These are phyloP conservation scores for Monopis laevigella DNA, from an alignment of 2,888 invertebrate genomes.

Conservation along the genomic window DNA sequence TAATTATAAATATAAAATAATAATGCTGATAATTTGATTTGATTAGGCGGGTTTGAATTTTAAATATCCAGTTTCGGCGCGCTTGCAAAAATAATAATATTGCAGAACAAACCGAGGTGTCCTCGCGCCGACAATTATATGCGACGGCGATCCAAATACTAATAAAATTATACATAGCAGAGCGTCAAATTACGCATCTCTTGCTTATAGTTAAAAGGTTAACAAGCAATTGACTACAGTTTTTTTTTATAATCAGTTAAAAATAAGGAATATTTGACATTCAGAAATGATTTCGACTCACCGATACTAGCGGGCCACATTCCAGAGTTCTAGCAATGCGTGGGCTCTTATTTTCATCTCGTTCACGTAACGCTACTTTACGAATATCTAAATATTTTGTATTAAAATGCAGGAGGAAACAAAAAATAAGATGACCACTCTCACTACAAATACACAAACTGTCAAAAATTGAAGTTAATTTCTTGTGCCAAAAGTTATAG, in stretches of 20 bases:
- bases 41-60: slow-evolving; percentile 20
- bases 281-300: slow-evolving; percentile 34
- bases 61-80: slow-evolving; percentile 10
- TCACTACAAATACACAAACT: slow-evolving; percentile 35
- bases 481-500: slow-evolving; percentile 57
- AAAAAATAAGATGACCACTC: slow-evolving; percentile 64
- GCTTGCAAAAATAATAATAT: too few relatives aligned
- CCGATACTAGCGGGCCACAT: slow-evolving; percentile 61
- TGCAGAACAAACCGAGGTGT: background rate
- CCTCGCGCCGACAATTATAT: slow-evolving; percentile 3
- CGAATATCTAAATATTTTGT: slow-evolving; percentile 66
- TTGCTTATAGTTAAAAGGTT: slow-evolving; percentile 68
- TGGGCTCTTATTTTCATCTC: slow-evolving; percentile 51
- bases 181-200: slow-evolving; percentile 66
- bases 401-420: slow-evolving; percentile 64
- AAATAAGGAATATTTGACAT: slow-evolving; percentile 39
- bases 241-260: slow-evolving; percentile 67
- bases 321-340: slow-evolving; percentile 61
- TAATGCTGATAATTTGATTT: slow-evolving; percentile 45
- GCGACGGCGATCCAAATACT: slow-evolving; percentile 30
- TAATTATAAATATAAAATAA: slow-evolving; percentile 54
- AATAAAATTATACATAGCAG: slow-evolving; percentile 64
- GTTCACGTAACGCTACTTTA: slow-evolving; percentile 66
- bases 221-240: slow-evolving; percentile 67
- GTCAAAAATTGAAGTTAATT: slow-evolving; percentile 64